Evolutionary conservation across 1,140 invertebrate genomes (phyloP).

Genomic region (Saccostrea cuccullata): DNA sequence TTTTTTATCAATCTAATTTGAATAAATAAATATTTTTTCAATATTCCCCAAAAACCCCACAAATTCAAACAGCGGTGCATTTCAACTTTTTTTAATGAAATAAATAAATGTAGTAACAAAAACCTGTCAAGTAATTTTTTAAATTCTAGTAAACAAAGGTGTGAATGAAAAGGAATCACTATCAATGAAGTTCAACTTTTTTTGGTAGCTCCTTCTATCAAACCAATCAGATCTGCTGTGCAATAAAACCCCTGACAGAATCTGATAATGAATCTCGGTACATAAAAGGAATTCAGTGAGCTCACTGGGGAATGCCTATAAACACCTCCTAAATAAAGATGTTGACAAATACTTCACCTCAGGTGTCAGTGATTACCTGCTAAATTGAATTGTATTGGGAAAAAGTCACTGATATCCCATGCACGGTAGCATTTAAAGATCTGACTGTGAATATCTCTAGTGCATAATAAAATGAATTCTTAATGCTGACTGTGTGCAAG

Average conservation of each 20-base stretch:
- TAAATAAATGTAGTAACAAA: background rate
- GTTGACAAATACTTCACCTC: slow-evolving; percentile 22
- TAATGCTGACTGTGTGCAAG: background rate
- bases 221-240: background rate
- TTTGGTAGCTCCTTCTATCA: background rate
- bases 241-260: background rate
- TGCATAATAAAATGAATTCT: background rate
- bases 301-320: background rate
- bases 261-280: background rate
- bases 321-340: slow-evolving; percentile 22
- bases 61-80: background rate
- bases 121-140: background rate
- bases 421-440: slow-evolving; percentile 1
- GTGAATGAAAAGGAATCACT: background rate
- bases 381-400: slow-evolving; percentile 10
- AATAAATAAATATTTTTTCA: background rate
- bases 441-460: background rate
- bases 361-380: background rate
- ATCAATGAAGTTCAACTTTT: background rate
- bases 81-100: background rate
- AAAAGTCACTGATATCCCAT: slow-evolving; percentile 27
- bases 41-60: background rate
- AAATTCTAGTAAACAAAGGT: background rate
- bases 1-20: background rate
- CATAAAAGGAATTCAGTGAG: slow-evolving; percentile 14